These are phyloP conservation scores for Bovichtus diacanthus DNA, from an alignment of 2,797 vertebrate genomes.

Conservation along the genomic window DNA sequence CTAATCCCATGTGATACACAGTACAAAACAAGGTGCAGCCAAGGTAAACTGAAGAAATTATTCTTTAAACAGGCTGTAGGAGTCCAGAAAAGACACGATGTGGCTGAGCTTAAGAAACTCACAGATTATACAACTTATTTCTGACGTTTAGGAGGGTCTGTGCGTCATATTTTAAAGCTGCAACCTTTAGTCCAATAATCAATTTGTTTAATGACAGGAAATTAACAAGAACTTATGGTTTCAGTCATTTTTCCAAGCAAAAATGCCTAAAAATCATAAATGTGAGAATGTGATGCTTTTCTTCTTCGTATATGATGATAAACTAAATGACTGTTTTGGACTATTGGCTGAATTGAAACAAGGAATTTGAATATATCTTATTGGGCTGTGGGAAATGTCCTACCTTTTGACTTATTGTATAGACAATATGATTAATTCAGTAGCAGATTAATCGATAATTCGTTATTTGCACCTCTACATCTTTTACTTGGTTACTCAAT, in stretches of 20 bases:
- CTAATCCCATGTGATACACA: background rate
- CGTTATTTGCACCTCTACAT: background rate
- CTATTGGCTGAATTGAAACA: background rate
- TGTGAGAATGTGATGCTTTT: background rate
- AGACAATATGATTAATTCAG: background rate
- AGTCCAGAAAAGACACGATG: background rate
- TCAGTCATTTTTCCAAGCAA: background rate
- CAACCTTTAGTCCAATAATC: background rate
- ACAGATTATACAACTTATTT: background rate
- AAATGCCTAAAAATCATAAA: no score
- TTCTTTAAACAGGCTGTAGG: no score
- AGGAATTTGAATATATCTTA: no score
- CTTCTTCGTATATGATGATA: background rate
- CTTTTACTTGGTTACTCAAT: background rate
- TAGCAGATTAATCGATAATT: background rate
- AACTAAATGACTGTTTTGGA: background rate
- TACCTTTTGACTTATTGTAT: background rate
- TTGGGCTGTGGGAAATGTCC: no score
- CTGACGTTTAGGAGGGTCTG: background rate
- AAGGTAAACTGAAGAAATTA: background rate
- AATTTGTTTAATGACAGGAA: no score
- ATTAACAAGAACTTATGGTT: no score
- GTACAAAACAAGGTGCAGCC: background rate
- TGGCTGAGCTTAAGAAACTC: background rate
- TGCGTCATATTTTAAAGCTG: no score